These are phyloP conservation scores for Pelagia noctiluca DNA, from an alignment of 30 jellyfish, hydroid and myxozoan genomes.

Conservation along the genomic window DNA sequence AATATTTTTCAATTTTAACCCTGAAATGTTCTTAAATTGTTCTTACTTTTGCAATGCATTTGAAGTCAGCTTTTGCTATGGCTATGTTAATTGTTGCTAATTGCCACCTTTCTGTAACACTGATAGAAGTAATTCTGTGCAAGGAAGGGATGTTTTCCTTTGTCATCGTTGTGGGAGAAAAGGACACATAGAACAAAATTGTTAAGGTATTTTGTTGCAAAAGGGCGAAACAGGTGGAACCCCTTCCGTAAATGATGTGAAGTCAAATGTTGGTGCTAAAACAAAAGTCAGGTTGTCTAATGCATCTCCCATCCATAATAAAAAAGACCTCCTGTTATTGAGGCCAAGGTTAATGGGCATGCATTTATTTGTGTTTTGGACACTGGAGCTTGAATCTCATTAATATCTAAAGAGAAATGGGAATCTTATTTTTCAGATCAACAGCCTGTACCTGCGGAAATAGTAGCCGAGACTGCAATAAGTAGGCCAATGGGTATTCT, in stretches of 20 bases:
- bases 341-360: constrained; percentile 23
- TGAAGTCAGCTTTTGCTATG: too few species aligned
- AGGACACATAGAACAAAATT: constrained; percentile 15
- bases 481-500: constrained; percentile 36
- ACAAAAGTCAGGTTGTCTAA: constrained; percentile 1
- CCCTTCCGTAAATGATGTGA: background rate
- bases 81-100: too few species aligned
- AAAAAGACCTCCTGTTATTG: constrained; percentile 17
- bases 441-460: constrained; percentile 20
- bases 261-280: background rate
- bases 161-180: constrained; percentile 16
- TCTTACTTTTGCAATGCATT: too few species aligned
- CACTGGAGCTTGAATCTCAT: constrained; percentile 25
- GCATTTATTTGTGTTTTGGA: constrained; percentile 28
- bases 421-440: constrained; percentile 30
- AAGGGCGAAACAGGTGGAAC: background rate
- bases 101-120: too few species aligned
- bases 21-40: too few species aligned
- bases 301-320: constrained; percentile 32
- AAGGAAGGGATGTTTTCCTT: background rate
- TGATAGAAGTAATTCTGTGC: background rate
- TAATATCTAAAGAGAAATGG: constrained; percentile 41
- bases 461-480: constrained; percentile 38
- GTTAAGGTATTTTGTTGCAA: too few species aligned
- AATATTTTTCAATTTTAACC: too few species aligned